Conservation (phyloP, 2,888 invertebrate species). For the Andrena dorsata region DNA sequence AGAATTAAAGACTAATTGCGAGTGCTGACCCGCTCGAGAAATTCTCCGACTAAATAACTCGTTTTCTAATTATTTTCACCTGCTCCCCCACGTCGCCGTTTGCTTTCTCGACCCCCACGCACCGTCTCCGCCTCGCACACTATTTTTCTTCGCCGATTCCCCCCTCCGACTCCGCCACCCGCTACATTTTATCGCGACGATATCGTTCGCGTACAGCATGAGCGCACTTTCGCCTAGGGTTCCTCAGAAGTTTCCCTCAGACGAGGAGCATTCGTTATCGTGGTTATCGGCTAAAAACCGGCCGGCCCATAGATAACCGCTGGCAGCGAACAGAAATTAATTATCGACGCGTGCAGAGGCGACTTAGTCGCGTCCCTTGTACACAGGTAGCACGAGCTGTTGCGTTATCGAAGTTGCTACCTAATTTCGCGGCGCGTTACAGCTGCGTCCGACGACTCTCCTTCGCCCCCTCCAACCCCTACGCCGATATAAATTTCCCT, state of each 20-base stretch:
- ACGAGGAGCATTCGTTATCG: conserved; percentile 48
- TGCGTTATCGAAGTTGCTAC: conserved; percentile 66
- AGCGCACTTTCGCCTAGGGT: conserved; percentile 34
- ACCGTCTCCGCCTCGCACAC: no score
- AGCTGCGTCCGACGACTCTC: conserved; percentile 54
- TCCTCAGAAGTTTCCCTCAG: neutral
- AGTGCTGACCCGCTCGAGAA: conserved; percentile 39
- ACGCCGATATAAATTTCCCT: conserved; percentile 55
- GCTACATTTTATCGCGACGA: conserved; percentile 30
- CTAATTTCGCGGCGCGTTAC: conserved; percentile 61
- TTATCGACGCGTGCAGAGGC: conserved; percentile 47
- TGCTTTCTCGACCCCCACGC: neutral
- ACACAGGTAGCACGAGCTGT: conserved; percentile 1
- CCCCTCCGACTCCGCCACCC: no score
- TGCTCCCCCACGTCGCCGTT: neutral
- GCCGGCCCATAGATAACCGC: conserved; percentile 21
- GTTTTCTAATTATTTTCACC: conserved; percentile 60
- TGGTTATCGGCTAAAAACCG: conserved; percentile 58
- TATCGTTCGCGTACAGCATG: conserved; percentile 31
- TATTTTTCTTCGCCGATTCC: no score
- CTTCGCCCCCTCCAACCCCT: conserved; percentile 1
- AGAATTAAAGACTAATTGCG: conserved; percentile 70
- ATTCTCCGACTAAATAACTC: conserved; percentile 52
- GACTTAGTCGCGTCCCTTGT: conserved; percentile 32
- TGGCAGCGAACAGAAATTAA: conserved; percentile 45